Evolutionary conservation across 1,140 invertebrate genomes (phyloP), one percentile per base, ranked within the genome.

Genomic region (Ceratosolen solmsi): DNA sequence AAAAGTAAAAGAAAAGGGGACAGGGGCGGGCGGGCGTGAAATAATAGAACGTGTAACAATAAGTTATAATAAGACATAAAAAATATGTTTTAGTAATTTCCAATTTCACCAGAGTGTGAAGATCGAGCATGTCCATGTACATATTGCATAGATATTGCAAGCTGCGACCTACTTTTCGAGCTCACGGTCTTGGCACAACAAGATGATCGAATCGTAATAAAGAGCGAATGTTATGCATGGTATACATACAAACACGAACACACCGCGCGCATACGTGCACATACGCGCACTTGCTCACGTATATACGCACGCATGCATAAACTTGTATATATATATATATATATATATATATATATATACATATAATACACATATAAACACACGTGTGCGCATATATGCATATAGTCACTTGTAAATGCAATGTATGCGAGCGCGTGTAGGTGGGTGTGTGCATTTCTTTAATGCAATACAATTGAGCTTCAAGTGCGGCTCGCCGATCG

Each of bases 11-110:
- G n/a, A 51, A 78, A 73, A 78, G 65, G 60, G 60, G 49, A 41
- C 17, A 54, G 36, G 60, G 36, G n/a, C 25, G 38, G 8, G n/a
- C 17, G n/a, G 17, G 33, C 3, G 17, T 75, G 46, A 13, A 51
- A 46, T 54, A 20, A 9, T 27, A 56, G 33, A 75, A 22, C 0
- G 33, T 27, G 76, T 25, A 22, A 25, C 5, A 49, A 73, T 1
- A 33, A 70, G 38, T 22, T 3, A 17, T 41, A 17, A 72, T n/a
- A 54, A 54, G 15, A 73, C 65, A 74, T 15, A 25, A 72, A 75
- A 79, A 83, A 85, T 27, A 71, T 71, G n/a, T 68, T 63, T n/a
- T 76, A 70, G 65, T 77, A 77, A 77, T 80, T 83, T 82, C 71
- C 74, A 83, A 82, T 70, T 84, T 76, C 76, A 81, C 82, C 79